phyloP scores from a whole-genome alignment of 2,888 invertebrate genomes.

The Phasia obesa region DNA sequence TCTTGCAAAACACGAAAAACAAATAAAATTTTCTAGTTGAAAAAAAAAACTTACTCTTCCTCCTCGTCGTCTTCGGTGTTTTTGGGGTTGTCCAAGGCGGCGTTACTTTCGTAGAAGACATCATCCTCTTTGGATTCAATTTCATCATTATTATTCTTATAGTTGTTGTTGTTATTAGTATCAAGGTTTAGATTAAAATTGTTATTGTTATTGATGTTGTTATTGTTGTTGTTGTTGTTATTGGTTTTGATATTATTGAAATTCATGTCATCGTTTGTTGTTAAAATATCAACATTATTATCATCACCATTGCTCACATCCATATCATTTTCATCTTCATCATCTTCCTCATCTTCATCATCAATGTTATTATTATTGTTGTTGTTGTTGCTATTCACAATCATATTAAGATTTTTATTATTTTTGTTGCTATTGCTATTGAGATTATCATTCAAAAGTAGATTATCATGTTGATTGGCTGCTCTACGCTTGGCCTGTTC shows the following conservation, averaged over 20 bases:
- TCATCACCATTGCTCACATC: conserved; percentile 81
- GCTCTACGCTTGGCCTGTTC: conserved; percentile 83
- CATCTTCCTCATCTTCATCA: conserved; percentile 73
- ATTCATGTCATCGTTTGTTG: conserved; percentile 69
- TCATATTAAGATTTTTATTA: conserved; percentile 63
- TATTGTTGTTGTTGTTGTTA: conserved; percentile 63
- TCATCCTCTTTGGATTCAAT: conserved; percentile 85
- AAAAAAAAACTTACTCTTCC: conserved; percentile 82
- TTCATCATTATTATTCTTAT: conserved; percentile 60
- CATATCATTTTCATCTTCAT: conserved; percentile 83
- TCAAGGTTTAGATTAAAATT: conserved; percentile 84
- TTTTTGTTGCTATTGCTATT: conserved; percentile 80
- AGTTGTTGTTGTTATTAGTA: conserved; percentile 74
- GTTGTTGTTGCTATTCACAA: conserved; percentile 84
- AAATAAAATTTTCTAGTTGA: background rate
- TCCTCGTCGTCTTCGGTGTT: conserved; percentile 84
- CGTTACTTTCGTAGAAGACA: conserved; percentile 89
- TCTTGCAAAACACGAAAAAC: background rate
- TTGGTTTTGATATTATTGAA: conserved; percentile 62
- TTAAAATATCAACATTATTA: conserved; percentile 67
- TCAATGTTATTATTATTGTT: conserved; percentile 69
- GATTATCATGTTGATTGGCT: conserved; percentile 84
- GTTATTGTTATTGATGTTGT: conserved; percentile 70
- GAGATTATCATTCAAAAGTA: conserved; percentile 76
- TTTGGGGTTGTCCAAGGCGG: conserved; percentile 83